Evolutionary conservation across 2,888 invertebrate species (phyloP).

Genomic region (Lithophane ornitopus): DNA sequence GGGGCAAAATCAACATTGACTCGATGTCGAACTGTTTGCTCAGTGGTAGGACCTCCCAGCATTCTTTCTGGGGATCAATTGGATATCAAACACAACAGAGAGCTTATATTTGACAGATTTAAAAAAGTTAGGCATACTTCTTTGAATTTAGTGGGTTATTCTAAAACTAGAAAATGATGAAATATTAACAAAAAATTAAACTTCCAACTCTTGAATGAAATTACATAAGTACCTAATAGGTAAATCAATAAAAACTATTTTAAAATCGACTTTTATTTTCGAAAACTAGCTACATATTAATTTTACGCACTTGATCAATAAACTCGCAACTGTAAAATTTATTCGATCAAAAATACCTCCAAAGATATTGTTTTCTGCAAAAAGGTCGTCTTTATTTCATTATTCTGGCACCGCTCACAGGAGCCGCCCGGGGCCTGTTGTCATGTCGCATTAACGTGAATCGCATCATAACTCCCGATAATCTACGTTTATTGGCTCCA

Average conservation of each 20-base stretch:
- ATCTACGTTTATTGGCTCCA: constrained; percentile 90
- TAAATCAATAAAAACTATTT: no score
- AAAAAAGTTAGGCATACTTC: background rate
- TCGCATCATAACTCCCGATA: constrained; percentile 90
- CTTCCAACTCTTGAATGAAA: no score
- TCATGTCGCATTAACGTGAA: constrained; percentile 88
- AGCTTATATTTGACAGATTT: constrained; percentile 39
- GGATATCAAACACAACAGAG: constrained; percentile 51
- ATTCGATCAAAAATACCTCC: background rate
- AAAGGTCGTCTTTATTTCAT: constrained; percentile 33
- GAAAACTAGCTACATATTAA: no score
- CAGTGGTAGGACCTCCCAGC: constrained; percentile 74
- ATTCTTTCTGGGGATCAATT: constrained; percentile 69
- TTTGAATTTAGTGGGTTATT: no score
- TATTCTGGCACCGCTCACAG: constrained; percentile 59
- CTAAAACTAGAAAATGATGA: no score
- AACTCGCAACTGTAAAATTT: background rate
- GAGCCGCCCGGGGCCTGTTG: constrained; percentile 83
- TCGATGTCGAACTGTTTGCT: constrained; percentile 87
- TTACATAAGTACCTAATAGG: no score
- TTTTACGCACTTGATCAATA: background rate
- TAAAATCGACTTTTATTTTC: no score
- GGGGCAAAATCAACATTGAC: constrained; percentile 85
- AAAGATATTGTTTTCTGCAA: constrained; percentile 1
- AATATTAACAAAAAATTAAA: no score